Evolutionary conservation across 2,888 invertebrate genomes (phyloP).

Genomic region (Hirtodrosophila alboralis): DNA sequence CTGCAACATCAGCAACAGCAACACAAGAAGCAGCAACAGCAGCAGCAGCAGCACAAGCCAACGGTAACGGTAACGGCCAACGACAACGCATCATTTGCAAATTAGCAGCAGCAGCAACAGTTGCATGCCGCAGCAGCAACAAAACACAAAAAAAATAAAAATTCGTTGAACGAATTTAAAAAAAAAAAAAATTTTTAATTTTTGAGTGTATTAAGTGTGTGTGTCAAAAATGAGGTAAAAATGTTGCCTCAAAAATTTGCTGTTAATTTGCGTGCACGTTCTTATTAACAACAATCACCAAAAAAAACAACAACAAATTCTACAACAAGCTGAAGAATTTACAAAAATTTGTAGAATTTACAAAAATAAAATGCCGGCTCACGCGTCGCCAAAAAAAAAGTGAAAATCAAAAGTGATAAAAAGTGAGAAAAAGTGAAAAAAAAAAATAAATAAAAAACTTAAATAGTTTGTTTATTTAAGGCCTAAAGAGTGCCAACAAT

Average conservation of each 20-base stretch:
- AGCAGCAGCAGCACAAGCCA: conserved; percentile 37
- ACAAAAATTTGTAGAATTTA: too few species aligned
- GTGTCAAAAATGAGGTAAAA: not conserved
- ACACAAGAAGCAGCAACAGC: conserved; percentile 29
- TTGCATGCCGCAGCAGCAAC: conserved; percentile 19
- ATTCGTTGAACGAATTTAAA: conserved; percentile 56
- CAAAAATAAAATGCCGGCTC: too few species aligned
- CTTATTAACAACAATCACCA: conserved; percentile 24
- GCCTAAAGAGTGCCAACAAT: not conserved
- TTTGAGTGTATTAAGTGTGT: conserved; percentile 3
- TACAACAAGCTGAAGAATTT: conserved; percentile 16
- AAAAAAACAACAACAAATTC: not conserved
- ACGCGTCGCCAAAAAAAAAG: too few species aligned
- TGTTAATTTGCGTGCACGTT: conserved; percentile 36
- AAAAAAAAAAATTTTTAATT: conserved; percentile 12
- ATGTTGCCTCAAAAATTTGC: not conserved
- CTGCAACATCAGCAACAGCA: conserved; percentile 36
- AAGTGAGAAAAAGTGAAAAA: too few species aligned
- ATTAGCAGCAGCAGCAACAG: conserved; percentile 56
- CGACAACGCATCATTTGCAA: conserved; percentile 55
- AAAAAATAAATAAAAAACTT: too few species aligned
- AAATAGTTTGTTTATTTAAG: conserved; percentile 15
- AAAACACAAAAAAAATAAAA: conserved; percentile 9
- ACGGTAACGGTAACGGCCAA: conserved; percentile 26
- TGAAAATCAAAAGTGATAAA: too few species aligned